These are phyloP conservation scores for Sakesphorus luctuosus DNA, from an alignment of 2,113 vertebrate species.

Conservation along the genomic window DNA sequence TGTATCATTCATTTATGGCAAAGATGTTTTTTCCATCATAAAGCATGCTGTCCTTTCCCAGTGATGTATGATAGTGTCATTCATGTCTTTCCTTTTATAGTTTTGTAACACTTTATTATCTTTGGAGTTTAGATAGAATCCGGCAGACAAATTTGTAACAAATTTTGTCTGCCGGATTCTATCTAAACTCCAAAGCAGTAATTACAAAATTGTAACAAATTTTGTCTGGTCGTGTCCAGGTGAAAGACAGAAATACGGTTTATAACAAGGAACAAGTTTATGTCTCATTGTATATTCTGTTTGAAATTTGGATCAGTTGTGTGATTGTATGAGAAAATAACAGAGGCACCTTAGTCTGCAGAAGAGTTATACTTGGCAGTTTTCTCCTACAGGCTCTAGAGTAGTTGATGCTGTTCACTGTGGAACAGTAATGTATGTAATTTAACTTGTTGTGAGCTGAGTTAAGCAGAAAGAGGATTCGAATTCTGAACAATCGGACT, in stretches of 20 bases:
- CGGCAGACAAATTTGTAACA: background rate
- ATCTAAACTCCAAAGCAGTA: too few species aligned
- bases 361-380: background rate
- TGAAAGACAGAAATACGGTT: background rate
- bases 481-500: background rate
- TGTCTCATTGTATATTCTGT: background rate
- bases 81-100: background rate
- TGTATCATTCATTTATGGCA: background rate
- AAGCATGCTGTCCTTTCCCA: background rate
- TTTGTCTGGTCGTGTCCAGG: background rate
- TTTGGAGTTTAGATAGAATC: background rate
- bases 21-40: background rate
- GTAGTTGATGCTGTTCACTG: background rate
- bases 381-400: background rate
- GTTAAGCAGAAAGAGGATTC: background rate
- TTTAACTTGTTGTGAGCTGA: background rate
- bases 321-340: background rate
- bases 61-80: background rate
- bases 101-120: background rate
- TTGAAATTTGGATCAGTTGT: background rate
- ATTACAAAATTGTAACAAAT: background rate
- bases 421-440: background rate
- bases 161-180: too few species aligned
- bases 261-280: background rate
- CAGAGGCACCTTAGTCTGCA: background rate